phyloP scores from a whole-genome alignment of 2,888 invertebrate species.

The Lepas anatifera region DNA sequence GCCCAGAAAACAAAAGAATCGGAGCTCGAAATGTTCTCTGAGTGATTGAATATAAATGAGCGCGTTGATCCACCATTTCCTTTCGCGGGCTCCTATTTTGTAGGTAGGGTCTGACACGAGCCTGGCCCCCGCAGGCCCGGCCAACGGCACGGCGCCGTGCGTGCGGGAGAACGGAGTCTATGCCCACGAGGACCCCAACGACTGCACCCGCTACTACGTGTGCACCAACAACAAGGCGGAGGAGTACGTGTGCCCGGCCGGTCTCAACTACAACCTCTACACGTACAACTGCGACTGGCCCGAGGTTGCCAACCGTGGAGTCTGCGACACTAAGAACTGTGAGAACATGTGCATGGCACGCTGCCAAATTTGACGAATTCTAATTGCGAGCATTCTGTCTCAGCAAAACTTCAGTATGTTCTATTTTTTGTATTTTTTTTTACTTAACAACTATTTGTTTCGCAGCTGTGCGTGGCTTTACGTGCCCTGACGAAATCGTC shows the following conservation, averaged over 20 bases:
- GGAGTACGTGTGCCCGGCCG: conserved; percentile 69
- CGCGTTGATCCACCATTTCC: too few species aligned
- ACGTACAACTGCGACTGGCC: conserved; percentile 86
- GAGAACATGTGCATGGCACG: too few species aligned
- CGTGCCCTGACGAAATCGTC: conserved; percentile 59
- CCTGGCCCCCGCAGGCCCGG: too few species aligned
- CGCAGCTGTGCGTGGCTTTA: conserved; percentile 50
- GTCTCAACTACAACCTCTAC: conserved; percentile 79
- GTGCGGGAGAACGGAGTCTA: conserved; percentile 83
- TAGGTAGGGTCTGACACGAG: too few species aligned
- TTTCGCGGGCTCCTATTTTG: too few species aligned
- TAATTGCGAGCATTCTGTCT: too few species aligned
- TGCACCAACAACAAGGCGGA: conserved; percentile 64
- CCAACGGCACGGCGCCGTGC: conserved; percentile 40
- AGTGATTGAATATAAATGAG: too few species aligned
- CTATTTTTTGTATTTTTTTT: too few species aligned
- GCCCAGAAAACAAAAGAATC: too few species aligned
- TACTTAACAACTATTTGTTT: not conserved
- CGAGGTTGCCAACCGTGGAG: conserved; percentile 59
- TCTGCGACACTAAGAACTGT: conserved; percentile 39
- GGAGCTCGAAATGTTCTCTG: too few species aligned
- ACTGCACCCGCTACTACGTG: conserved; percentile 77
- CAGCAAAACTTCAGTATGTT: too few species aligned
- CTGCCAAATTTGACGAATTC: too few species aligned
- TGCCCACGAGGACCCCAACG: conserved; percentile 66